A percentile compares a stretch with the other conserved stretches of the same genome.
These are phyloP conservation scores for Lepeophtheirus salmonis DNA, from an alignment of 1,140 invertebrate species.

Conservation along the genomic window DNA sequence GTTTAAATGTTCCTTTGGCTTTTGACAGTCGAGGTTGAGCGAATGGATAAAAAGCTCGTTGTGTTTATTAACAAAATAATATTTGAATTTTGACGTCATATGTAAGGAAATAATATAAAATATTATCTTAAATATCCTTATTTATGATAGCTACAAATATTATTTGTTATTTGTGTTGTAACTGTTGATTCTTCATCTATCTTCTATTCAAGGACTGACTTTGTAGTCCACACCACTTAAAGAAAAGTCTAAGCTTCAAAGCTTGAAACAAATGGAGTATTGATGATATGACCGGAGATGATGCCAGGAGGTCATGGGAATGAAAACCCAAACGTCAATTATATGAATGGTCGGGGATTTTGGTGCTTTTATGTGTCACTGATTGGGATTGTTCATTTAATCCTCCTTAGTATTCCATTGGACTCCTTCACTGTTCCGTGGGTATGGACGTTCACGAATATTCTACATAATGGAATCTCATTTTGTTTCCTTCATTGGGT, in stretches of 20 bases:
- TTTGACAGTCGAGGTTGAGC: too few relatives aligned
- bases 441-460: conserved; percentile 7
- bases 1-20: too few relatives aligned
- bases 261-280: background rate
- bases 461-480: conserved; percentile 7
- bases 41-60: too few relatives aligned
- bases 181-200: background rate
- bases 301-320: background rate
- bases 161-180: too few relatives aligned
- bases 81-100: too few relatives aligned
- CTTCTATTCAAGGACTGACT: background rate
- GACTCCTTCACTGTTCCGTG: conserved; percentile 1
- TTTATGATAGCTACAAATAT: too few relatives aligned
- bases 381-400: conserved; percentile 5
- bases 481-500: conserved; percentile 12
- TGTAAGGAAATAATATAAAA: too few relatives aligned
- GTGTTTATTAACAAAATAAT: too few relatives aligned
- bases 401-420: conserved; percentile 1
- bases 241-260: background rate
- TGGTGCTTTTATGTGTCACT: conserved; percentile 7
- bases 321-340: conserved; percentile 14
- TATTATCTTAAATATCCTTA: too few relatives aligned
- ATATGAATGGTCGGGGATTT: conserved; percentile 13
- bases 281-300: background rate
- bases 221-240: background rate